Evolutionary conservation across 2,888 invertebrate genomes (phyloP), one percentile per base, ranked within the genome.

Genomic region (Heliconius cydno): DNA sequence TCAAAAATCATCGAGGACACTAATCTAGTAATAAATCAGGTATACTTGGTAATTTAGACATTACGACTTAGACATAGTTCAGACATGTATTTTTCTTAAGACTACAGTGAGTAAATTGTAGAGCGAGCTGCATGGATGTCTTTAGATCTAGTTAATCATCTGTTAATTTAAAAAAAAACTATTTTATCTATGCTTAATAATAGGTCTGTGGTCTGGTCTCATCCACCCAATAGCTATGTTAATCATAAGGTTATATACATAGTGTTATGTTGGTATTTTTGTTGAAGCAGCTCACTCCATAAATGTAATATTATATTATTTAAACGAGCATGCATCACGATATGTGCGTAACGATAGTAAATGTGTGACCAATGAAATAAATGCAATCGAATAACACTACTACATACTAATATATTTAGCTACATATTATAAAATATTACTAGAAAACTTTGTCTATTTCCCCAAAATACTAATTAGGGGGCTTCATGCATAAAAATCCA

Each of bases 81-180:
- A 96, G 96, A 96, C 96, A 96, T 96, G 95, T 95, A 92, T 94
- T 95, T 91, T 86, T 86, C 92, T 94, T 92, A 91, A 82, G 82
- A 85, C 90, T 91, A 92, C 87, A 85, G 86, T 85, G 85, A 86
- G 88, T 65, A 77, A 72, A 79, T 63, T 77, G 80, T 77, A 77
- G 79, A 83, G 81, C 73, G 81, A 81, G 79, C 78, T 72, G 73
- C 78, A 25, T 46, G 67, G 28, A 28, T 30, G 10, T 15, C 1
- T 38, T 25, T 12, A 38, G 5, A 15, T 0, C 9, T 38, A 65
- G 6, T 46, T 38, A 65, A 25, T 34, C 1, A 57, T 12, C 5
- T 34, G 22, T 41, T 41, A 41, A 10, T 41, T 46, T 0, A 67
- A 22, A 67, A 34, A 38, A n/a, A 41, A 68, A 3, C 12, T 68